phyloP scores from a whole-genome alignment of 2,888 invertebrate species.

The Brachyptera putata region DNA sequence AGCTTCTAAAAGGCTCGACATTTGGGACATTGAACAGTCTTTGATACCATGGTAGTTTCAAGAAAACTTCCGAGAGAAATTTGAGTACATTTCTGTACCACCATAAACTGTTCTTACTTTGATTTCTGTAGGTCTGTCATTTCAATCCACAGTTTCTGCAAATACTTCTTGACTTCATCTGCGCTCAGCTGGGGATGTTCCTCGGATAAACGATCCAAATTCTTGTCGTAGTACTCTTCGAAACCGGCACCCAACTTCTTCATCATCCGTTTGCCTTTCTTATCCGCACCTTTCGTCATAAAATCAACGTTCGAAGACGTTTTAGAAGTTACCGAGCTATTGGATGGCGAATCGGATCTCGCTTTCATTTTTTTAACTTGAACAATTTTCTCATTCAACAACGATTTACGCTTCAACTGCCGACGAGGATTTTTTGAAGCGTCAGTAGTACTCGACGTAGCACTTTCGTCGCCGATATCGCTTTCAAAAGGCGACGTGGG shows the following conservation, averaged over 20 bases:
- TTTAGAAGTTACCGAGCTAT: neutral
- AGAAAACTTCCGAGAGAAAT: too few relatives aligned
- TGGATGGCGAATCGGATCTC: neutral
- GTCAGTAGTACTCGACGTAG: too few relatives aligned
- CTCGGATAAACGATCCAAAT: conserved; percentile 48
- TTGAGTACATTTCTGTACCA: too few relatives aligned
- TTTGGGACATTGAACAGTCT: too few relatives aligned
- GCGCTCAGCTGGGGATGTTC: conserved; percentile 49
- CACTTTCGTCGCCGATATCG: neutral
- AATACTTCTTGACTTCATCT: conserved; percentile 33
- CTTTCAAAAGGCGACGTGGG: neutral
- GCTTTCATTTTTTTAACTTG: neutral
- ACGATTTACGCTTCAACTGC: neutral
- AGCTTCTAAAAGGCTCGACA: too few relatives aligned
- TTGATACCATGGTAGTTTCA: too few relatives aligned
- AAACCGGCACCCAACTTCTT: conserved; percentile 38
- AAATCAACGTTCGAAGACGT: too few relatives aligned
- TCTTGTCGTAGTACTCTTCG: conserved; percentile 48
- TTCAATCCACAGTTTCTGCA: conserved; percentile 34
- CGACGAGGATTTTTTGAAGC: neutral
- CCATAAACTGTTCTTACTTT: too few relatives aligned
- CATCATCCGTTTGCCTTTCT: neutral
- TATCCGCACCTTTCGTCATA: conserved; percentile 6
- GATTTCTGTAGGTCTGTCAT: conserved; percentile 33
- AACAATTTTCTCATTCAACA: neutral